phyloP scores from a whole-genome alignment of 2,113 vertebrate genomes.

The Leptobrachium leishanense region DNA sequence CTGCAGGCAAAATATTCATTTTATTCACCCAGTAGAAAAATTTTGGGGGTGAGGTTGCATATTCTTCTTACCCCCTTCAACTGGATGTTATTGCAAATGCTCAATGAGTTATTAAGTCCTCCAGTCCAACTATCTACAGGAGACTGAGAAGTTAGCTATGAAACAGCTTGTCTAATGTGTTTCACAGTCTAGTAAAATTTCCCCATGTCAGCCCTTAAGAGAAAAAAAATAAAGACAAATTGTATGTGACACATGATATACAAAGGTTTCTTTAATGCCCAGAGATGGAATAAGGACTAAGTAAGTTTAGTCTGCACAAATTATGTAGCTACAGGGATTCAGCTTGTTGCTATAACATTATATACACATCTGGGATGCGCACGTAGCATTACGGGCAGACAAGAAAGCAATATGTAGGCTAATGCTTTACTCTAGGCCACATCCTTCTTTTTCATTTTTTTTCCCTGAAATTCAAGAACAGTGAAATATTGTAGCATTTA shows the following conservation, averaged over 20 bases:
- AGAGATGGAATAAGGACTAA: neutral
- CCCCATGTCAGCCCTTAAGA: neutral
- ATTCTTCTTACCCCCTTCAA: neutral
- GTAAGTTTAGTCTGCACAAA: neutral
- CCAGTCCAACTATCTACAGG: neutral
- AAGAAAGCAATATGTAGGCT: too few species aligned
- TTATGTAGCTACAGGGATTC: neutral
- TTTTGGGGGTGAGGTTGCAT: neutral
- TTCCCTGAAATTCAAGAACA: too few species aligned
- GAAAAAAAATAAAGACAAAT: neutral
- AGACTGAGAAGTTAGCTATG: neutral
- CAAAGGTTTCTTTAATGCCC: neutral
- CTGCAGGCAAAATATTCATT: constrained; percentile 35
- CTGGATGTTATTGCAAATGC: neutral
- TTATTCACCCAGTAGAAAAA: neutral
- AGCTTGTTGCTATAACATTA: neutral
- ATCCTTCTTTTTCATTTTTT: too few species aligned
- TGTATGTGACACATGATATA: neutral
- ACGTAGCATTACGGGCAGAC: too few species aligned
- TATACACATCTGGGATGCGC: neutral
- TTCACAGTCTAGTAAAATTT: neutral
- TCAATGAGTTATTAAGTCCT: neutral
- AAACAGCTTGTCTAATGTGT: neutral
- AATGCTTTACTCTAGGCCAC: too few species aligned
- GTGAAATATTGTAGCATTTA: too few species aligned